Base-by-base conservation (phyloP, 2,113 vertebrate species). In the Ranitomeya variabilis region DNA sequence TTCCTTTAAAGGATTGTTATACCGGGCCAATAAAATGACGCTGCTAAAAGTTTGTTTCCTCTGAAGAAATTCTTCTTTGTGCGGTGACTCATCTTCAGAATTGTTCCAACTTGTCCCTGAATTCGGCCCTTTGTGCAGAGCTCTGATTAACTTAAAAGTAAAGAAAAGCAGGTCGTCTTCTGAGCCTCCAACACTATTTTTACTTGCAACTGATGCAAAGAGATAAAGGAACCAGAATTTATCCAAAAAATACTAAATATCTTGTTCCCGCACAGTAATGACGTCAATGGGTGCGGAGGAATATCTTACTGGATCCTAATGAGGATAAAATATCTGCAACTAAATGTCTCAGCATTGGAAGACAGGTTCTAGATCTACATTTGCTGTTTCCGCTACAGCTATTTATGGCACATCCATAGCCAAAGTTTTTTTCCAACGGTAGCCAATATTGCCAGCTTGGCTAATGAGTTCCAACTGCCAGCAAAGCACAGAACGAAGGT, bases 21-120 rank as follows among this genome's bases (percentile, higher is more conserved):
- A 71, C 45, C 6, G 0, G 64, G 51, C 64, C 7, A 85, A 51
- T 26, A 85, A 85, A 26, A 55, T 69, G n/a, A 52, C 51, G 66
- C 37, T 57, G 51, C 52, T 85, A 67, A 67, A 85, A 73, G 83
- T 26, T 73, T 67, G 26, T 21, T 85, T 57, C 13, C 66, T 37
- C 13, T n/a, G 52, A 73, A 85, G 66, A 73, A 52, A 76, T 76
- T 54, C 51, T 74, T 74, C 67, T 85, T 85, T 85, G 37, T 85
- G 66, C n/a, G 1, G 23, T 73, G 67, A 73, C 67, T 85, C 67
- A 73, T 74, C 64, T 74, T 45, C 59, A 67, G 64, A 74, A 51
- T 71, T 85, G 83, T 85, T 71, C 83, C 64, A 73, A 71, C 83
- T 73, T 85, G 83, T 85, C 64, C 79, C 54, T 37, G 57, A 64